Base-by-base conservation (phyloP, 64 coral and sea anemone genomes). In the Montipora cactus region DNA sequence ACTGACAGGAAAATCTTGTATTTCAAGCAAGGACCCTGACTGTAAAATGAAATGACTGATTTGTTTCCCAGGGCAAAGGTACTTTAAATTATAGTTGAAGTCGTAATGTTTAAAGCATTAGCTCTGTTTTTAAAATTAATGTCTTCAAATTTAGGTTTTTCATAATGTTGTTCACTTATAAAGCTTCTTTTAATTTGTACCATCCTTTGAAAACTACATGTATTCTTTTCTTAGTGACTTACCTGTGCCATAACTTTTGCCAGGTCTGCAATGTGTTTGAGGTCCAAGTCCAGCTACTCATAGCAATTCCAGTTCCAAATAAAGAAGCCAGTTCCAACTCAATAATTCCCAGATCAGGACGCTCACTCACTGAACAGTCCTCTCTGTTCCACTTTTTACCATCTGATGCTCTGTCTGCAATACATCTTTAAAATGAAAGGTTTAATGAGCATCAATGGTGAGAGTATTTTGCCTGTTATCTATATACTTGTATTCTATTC, bases 221-320 rank as follows among this genome's bases (percentile, higher is more conserved):
- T 90, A 22, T 20, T 18, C 16, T 8, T 25, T 13, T 0, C 0
- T 3, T 10, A 18, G 37, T 15, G 13, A 53, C 51, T 61, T 49
- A 99, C 98, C 95, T 99, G 75, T 86, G 92, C 98, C 98, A 99
- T 58, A 94, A 71, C 74, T 89, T 94, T 77, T 96, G 96, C 98
- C 98, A 99, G 76, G 83, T 96, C 46, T 87, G 93, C 44, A 99
- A 89, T 49, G 89, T 99, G 51, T 91, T 96, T 13, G 98, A 99
- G 3, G 98, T 99, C 98, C 98, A 99, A 0, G 95, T 99, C 95
- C 95, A 99, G 16, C 94, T 94, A 44, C 98, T 99, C 98, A 99
- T 99, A 0, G 98, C 95, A 52, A 99, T 96, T 12, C 98, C 98
- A 57, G 95, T 95, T 4, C 98, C 98, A 95, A 99, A 99, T 20